A percentile compares a stretch with the other conserved stretches of the same genome.
Evolutionary conservation across 2,888 invertebrate genomes (phyloP).

Genomic region (Xanthia icteritia): DNA sequence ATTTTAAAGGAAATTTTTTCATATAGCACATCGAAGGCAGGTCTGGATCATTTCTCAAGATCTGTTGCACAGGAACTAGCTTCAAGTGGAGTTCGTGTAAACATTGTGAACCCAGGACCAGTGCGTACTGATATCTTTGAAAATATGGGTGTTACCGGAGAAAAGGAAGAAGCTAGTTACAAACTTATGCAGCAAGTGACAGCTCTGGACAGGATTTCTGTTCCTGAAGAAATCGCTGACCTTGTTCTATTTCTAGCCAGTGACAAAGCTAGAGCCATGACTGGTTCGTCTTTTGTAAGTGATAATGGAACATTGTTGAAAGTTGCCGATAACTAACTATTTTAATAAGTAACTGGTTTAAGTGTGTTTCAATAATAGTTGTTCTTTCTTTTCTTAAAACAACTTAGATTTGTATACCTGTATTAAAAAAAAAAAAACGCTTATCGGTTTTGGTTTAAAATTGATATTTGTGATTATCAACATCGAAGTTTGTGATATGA

Average conservation of each 20-base stretch:
- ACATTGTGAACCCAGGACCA: conserved; percentile 17
- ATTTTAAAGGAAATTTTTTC: background rate
- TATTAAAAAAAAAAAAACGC: background rate
- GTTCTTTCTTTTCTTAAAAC: background rate
- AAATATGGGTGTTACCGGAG: background rate
- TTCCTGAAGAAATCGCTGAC: conserved; percentile 69
- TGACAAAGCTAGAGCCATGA: conserved; percentile 67
- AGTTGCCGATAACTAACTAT: too few relatives aligned
- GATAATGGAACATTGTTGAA: conserved; percentile 48
- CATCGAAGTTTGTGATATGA: background rate
- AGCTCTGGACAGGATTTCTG: conserved; percentile 34
- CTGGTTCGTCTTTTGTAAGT: conserved; percentile 58
- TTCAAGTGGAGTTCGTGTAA: conserved; percentile 19
- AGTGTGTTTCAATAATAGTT: background rate
- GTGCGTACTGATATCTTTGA: background rate
- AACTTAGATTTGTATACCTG: too few relatives aligned
- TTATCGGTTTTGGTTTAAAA: background rate
- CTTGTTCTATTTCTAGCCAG: conserved; percentile 66
- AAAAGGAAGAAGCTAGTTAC: background rate
- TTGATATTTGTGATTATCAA: background rate
- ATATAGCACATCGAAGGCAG: conserved; percentile 13
- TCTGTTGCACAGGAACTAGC: conserved; percentile 21
- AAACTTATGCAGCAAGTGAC: background rate
- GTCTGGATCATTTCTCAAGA: conserved; percentile 20
- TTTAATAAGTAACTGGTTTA: background rate